Percentiles rank a stretch among this genome's conserved stretches.
These are phyloP conservation scores for Burhinus oedicnemus DNA, from an alignment of 2,113 vertebrate genomes.

Conservation along the genomic window DNA sequence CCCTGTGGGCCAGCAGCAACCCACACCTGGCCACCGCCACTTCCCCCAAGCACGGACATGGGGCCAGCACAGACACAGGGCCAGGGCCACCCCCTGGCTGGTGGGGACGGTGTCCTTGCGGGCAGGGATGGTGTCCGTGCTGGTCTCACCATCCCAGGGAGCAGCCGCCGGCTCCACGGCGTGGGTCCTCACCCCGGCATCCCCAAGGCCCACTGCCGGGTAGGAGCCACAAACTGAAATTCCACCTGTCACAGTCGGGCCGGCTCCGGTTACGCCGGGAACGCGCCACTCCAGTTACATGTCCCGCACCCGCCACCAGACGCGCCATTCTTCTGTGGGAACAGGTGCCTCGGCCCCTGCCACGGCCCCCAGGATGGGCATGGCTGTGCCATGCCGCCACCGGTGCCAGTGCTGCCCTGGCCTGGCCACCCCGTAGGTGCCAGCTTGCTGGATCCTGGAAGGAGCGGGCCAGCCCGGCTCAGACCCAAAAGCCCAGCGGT, in stretches of 20 bases:
- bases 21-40: fast-evolving
- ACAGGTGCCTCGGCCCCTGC: constrained; percentile 57
- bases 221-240: constrained; percentile 60
- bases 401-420: fast-evolving
- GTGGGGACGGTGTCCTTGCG: fast-evolving
- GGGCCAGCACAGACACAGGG: not conserved
- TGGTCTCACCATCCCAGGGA: not conserved
- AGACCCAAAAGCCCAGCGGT: not conserved
- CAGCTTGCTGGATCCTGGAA: fast-evolving
- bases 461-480: not conserved
- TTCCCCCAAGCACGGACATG: not conserved
- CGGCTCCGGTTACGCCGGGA: constrained; percentile 62
- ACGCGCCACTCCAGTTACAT: constrained; percentile 53
- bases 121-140: fast-evolving
- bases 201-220: not conserved
- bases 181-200: not conserved
- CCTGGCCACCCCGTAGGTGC: not conserved
- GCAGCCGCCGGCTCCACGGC: fast-evolving
- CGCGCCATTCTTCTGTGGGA: constrained; percentile 33
- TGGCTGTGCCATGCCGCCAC: not conserved
- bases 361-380: not conserved
- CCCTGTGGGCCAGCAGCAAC: too few relatives aligned
- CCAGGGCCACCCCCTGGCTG: fast-evolving
- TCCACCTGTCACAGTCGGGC: constrained; percentile 56
- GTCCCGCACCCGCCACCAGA: constrained; percentile 17